A percentile compares a stretch with the other conserved stretches of the same genome.
phyloP scores from a whole-genome alignment of 2,888 invertebrate genomes.

The Ophioninae sp. region DNA sequence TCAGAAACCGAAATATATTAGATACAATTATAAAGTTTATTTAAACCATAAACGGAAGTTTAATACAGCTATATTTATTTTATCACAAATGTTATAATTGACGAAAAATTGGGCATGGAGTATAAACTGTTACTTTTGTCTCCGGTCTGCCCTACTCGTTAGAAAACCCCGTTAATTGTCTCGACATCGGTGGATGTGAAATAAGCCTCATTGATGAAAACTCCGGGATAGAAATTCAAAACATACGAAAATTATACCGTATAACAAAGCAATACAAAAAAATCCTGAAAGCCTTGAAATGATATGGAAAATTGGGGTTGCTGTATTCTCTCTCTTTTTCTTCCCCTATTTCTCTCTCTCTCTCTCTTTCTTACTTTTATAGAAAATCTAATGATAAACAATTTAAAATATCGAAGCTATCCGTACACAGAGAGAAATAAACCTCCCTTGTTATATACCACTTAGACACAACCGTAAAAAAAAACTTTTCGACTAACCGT shows the following conservation, averaged over 20 bases:
- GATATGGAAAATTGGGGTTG: not conserved
- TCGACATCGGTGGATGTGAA: constrained; percentile 54
- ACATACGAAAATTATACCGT: constrained; percentile 8
- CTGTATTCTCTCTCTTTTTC: not conserved
- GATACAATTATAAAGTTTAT: too few species aligned
- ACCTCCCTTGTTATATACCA: constrained; percentile 42
- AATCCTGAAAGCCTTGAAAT: not conserved
- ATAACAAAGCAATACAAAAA: not conserved
- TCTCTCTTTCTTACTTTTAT: not conserved
- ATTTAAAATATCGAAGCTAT: constrained; percentile 52
- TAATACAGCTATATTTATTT: too few species aligned
- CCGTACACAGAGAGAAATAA: constrained; percentile 39
- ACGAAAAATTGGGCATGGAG: too few species aligned
- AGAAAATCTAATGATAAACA: not conserved
- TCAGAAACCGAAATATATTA: too few species aligned
- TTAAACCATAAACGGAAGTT: too few species aligned
- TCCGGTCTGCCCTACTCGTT: too few species aligned
- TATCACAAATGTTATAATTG: too few species aligned
- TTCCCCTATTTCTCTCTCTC: too few species aligned
- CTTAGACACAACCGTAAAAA: constrained; percentile 58
- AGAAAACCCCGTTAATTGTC: constrained; percentile 37
- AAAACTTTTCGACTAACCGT: constrained; percentile 67
- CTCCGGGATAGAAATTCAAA: constrained; percentile 21
- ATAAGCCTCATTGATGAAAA: constrained; percentile 36
- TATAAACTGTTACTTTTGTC: too few species aligned